phyloP scores from a whole-genome alignment of 1,140 invertebrate species.

The Brachionus manjavacas region DNA sequence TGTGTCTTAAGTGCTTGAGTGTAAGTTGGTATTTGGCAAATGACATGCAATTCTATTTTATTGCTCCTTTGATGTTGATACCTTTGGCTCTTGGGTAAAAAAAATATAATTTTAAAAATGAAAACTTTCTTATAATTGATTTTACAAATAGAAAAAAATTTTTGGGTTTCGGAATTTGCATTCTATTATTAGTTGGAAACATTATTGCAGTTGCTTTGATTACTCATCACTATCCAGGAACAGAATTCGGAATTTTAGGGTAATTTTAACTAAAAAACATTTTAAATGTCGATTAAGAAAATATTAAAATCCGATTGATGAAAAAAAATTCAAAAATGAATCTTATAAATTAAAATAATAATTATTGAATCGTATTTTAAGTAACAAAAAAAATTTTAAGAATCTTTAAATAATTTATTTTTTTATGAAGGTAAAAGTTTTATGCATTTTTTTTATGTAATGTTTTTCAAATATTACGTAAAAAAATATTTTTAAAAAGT shows the following conservation, averaged over 20 bases:
- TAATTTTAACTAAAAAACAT: neutral
- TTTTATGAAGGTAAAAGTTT: too few relatives aligned
- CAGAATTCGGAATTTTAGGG: conserved; percentile 21
- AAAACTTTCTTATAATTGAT: neutral
- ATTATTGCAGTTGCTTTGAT: conserved; percentile 6
- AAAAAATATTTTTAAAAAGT: too few relatives aligned
- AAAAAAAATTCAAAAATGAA: too few relatives aligned
- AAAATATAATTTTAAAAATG: neutral
- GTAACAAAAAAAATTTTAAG: too few relatives aligned
- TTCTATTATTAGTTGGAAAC: neutral
- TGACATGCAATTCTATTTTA: conserved; percentile 72
- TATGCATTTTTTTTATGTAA: too few relatives aligned
- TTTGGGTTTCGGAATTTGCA: neutral
- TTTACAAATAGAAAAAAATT: neutral
- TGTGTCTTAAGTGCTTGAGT: conserved; percentile 61
- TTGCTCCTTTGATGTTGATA: conserved; percentile 63
- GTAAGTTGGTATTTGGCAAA: conserved; percentile 74
- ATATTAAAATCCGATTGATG: too few relatives aligned
- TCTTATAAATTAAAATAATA: too few relatives aligned
- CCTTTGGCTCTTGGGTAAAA: conserved; percentile 44
- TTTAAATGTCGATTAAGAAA: neutral
- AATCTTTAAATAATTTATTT: too few relatives aligned
- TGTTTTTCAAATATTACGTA: too few relatives aligned
- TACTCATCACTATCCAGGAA: neutral
- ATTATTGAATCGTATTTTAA: too few relatives aligned